Base-by-base conservation (phyloP, 2,113 vertebrate species). In the Forbesichthys papilliferus region DNA sequence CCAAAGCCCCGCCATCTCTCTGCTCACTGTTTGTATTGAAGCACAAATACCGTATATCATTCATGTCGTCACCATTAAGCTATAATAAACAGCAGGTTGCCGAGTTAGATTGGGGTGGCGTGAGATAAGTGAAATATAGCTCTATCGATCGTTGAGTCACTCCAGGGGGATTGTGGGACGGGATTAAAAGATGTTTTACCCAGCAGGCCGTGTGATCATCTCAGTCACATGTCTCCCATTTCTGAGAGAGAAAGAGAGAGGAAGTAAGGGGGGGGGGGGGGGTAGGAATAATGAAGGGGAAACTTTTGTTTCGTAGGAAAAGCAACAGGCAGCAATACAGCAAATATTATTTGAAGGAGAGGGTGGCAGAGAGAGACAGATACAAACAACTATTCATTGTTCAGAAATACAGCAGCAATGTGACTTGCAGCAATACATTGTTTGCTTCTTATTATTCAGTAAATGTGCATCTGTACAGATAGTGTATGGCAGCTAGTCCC, bases 181-280 rank as follows among this genome's bases (percentile, higher is more conserved):
- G 13, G 52, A 73, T 66, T 60, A 48, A 62, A 73, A 79, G 66
- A 3, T 34, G 80, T 61, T 78, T 0, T 33, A 65, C 64, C 64
- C 55, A 42, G 66, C 27, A 9, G 66, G 69, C 75, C 87, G 74
- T 87, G 77, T 87, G 87, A 90, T 88, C 74, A 16, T 64, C 74
- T 8, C 70, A 77, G 81, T 92, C 89, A 91, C 87, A 88, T 91
- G 91, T 73, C 71, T 78, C 73, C 55, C 20, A 6, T 12, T 52
- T 52, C 49, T 52, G 58, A 13, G 20, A 58, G 56, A 33, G 27
- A 34, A 10, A 49, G 47, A 18, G 8, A 68, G 3, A n/a, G n/a
- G n/a, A n/a, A n/a, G n/a, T n/a, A n/a, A n/a, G 68, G 42, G 42
- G 49, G 65, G 42, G 51, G 5, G 56, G 1, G 42, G 33, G 64